Base-by-base conservation (phyloP, 1,140 invertebrate genomes). In the Aradophagus sp. region DNA sequence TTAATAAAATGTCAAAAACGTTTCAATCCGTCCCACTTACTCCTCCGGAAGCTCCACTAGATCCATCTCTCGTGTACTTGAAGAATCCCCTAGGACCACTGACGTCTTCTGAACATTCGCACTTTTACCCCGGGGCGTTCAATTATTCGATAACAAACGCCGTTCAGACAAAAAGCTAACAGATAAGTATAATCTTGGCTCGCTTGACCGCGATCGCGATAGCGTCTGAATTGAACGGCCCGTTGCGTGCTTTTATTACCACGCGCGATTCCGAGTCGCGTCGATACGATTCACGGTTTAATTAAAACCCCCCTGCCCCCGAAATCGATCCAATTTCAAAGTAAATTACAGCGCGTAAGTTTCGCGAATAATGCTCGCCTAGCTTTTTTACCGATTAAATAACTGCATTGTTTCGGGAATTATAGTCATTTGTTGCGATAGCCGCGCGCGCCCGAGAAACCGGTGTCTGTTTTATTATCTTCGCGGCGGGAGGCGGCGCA, bases 281-380 rank as follows among this genome's bases (percentile, higher is more conserved):
- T 17, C 55, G 39, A 59, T 59, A 52, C 45, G 45, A 68, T 61
- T 61, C 23, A 34, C 50, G 36, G 19, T 62, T 70, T 70, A 70
- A 70, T 70, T 70, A 63, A 58, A 70, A 63, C 63, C 63, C 53
- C 45, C 44, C 45, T 45, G 32, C 29, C 19, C n/a, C n/a, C n/a
- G n/a, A n/a, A 52, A 70, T 70, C 52, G 52, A 63, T 70, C 17
- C 52, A 63, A 70, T 70, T 63, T 44, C 38, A 70, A 63, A 63
- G 52, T 62, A 36, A 29, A 69, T 62, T 62, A 61, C 61, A 41
- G 41, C 36, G 48, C 38, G 48, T 59, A 34, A 36, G 53, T 59
- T 59, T 67, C 34, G 38, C 34, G 19, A 66, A 56, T 55, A 55
- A 55, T 65, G 23, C 20, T 41, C 26, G 32, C 26, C 6, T 10